Base-by-base conservation (phyloP, 2,888 invertebrate genomes). In the Abscondita cerata region DNA sequence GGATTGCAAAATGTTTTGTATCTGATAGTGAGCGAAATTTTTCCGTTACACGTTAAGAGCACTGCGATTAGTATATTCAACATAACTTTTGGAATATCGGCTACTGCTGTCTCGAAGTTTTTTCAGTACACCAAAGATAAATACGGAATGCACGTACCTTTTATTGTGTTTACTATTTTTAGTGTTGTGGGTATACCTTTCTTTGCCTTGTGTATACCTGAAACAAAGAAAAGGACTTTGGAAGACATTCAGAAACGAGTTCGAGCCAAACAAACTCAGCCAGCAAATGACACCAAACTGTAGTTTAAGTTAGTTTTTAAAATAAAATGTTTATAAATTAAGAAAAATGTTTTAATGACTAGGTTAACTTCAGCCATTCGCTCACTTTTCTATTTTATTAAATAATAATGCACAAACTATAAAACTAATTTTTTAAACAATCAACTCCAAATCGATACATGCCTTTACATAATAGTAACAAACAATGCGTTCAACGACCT, bases 91-190 rank as follows among this genome's bases (percentile, higher is more conserved):
- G 80, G 82, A 46, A 57, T 78, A 5, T 76, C 78, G 55, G 79
- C 80, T 0, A 78, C 34, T 3, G 5, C n/a, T 1, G n/a, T 82
- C 1, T 80, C 82, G 0, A 76, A 82, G 54, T 76, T 79, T 13
- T 83, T 81, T 67, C 77, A 79, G 59, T 71, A 76, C 62, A 82
- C 88, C 59, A 83, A 82, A 68, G 86, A 87, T 68, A 75, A 77
- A 3, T 85, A 82, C 61, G 87, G 86, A 44, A 84, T 87, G 70
- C 85, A 86, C 76, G 83, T 86, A 71, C 85, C 87, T 65, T 89
- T 89, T 76, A 86, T 85, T 80, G 85, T 85, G 69, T 90, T 89
- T 76, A 82, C 85, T 1, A 73, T 81, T 12, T 86, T 84, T 73
- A 87, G 87, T 11, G 75, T 87, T 16, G 60, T 87, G 56, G 88